Base-by-base conservation (phyloP, 1,140 invertebrate genomes). In the Pectinophora gossypiella region DNA sequence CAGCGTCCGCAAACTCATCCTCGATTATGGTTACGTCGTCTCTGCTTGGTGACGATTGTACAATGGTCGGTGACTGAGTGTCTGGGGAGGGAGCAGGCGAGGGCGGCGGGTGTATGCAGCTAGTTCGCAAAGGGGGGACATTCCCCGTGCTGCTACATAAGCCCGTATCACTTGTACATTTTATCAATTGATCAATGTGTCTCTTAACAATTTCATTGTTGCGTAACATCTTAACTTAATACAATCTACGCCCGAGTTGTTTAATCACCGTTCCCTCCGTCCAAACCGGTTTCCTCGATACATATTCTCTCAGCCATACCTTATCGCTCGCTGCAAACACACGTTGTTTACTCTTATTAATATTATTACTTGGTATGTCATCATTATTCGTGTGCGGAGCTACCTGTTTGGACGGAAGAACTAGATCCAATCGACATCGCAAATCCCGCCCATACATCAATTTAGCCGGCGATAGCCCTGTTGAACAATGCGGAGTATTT, bases 381-480 rank as follows among this genome's bases (percentile, higher is more conserved):
- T 13, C 3, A 9, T 1, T 15, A 4, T 7, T n/a, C 2, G 10
- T 3, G 18, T 3, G 18, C 9, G 4, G 21, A 9, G 13, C 10
- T 4, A 12, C 19, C 13, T 16, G 2, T 3, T n/a, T 21, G 3
- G 13, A 27, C 12, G 22, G 45, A 2, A 27, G 9, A n/a, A 47
- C 32, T 1, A 47, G 12, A 18, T 49, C 27, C 6, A 49, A 13
- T 15, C 35, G n/a, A 1, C 2, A 6, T 1, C 47, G 27, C 19
- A 49, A 38, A 1, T 36, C 18, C 1, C 47, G 47, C 6, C 47
- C 47, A 9, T 36, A 49, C 35, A 49, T 36, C n/a, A 49, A 20
- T 20, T 38, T 49, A 20, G 47, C 47, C 10, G 47, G 47, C 15
- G 47, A 19, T 19, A n/a, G 1, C 4, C 35, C 35, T 3, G 47